Conservation (phyloP, 2,797 vertebrate genomes). For the Channallabes apus region DNA sequence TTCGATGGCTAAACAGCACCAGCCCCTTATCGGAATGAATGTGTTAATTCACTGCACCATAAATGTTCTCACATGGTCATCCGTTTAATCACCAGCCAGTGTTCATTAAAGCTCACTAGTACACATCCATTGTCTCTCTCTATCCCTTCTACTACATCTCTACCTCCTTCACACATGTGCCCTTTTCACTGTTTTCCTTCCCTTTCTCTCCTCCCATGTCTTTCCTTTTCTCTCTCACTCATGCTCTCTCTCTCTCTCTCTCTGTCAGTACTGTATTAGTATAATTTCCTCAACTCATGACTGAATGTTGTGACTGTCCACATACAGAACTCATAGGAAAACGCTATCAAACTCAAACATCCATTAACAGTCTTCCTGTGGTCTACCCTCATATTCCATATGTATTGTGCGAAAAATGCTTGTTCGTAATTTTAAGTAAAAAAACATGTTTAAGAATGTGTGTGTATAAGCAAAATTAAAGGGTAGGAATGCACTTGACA, state of each 20-base stretch:
- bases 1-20: neutral
- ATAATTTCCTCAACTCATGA: constrained; percentile 13
- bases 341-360: too few species aligned
- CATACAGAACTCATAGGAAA: neutral
- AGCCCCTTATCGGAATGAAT: neutral
- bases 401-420: neutral
- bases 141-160: neutral
- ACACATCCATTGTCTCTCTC: neutral
- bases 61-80: neutral
- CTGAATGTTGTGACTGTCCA: constrained; percentile 1
- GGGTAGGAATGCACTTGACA: too few species aligned
- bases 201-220: neutral
- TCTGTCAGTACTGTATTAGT: neutral
- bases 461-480: neutral
- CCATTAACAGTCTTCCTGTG: neutral
- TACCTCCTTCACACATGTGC: too few species aligned
- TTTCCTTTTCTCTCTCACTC: constrained; percentile 1
- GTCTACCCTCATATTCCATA: too few species aligned
- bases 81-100: neutral
- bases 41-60: neutral
- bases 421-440: neutral
- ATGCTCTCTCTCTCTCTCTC: neutral
- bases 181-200: neutral
- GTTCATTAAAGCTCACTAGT: neutral
- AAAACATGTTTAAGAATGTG: neutral